Evolutionary conservation across 2,888 invertebrate species (phyloP).

Genomic region (Drosophila prolongata): DNA sequence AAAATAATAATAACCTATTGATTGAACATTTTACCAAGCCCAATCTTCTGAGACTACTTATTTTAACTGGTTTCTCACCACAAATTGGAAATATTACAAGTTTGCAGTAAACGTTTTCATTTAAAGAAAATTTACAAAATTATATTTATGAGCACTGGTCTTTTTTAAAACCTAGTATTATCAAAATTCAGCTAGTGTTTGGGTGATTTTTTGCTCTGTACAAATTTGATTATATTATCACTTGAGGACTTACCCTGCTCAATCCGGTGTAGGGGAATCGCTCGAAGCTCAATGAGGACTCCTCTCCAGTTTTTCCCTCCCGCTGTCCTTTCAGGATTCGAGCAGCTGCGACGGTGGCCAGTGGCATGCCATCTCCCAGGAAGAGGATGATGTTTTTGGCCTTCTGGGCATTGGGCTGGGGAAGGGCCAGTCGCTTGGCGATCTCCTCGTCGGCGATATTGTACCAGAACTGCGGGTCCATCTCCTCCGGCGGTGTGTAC

Average conservation of each 20-base stretch:
- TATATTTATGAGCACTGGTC: too few relatives aligned
- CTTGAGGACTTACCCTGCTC: conserved; percentile 85
- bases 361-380: conserved; percentile 88
- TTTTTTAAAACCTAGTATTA: too few relatives aligned
- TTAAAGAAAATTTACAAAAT: too few relatives aligned
- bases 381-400: conserved; percentile 79
- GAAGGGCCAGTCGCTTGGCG: conserved; percentile 42
- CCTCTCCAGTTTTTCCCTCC: conserved; percentile 86
- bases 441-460: conserved; percentile 57
- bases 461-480: conserved; percentile 63
- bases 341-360: conserved; percentile 88
- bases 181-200: too few relatives aligned
- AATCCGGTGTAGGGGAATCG: conserved; percentile 87
- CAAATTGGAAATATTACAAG: too few relatives aligned
- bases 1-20: too few relatives aligned
- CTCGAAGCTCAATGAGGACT: conserved; percentile 87
- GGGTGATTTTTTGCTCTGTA: too few relatives aligned
- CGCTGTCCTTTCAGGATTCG: conserved; percentile 88
- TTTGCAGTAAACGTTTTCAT: too few relatives aligned
- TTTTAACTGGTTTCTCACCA: too few relatives aligned
- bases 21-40: too few relatives aligned
- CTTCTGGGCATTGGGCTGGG: conserved; percentile 32
- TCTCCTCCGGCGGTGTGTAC: conserved; percentile 64
- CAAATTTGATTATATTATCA: not conserved
- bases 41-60: too few relatives aligned